Conservation (phyloP, 1,140 invertebrate species). For the Drosophila ercepeae region DNA sequence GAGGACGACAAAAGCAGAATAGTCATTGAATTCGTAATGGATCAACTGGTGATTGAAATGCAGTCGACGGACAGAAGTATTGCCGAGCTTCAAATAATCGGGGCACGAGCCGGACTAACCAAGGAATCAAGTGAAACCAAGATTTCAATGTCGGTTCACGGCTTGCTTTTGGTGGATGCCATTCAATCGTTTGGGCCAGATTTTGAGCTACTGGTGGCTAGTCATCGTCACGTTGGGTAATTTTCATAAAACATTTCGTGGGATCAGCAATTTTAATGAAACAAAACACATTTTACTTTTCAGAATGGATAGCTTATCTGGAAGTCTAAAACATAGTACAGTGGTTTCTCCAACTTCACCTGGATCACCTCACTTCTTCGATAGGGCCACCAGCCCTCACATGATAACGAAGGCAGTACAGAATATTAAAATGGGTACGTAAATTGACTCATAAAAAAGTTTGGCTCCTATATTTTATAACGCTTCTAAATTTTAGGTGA, state of each 20-base stretch:
- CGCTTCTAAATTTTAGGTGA: constrained; percentile 25
- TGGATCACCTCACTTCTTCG: constrained; percentile 86
- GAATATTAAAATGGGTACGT: constrained; percentile 73
- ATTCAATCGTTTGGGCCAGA: constrained; percentile 97
- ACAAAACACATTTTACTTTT: constrained; percentile 30
- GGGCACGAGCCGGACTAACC: constrained; percentile 91
- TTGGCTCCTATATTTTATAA: neutral
- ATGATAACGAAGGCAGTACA: constrained; percentile 74
- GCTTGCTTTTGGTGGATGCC: constrained; percentile 95
- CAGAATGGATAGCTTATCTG: constrained; percentile 96
- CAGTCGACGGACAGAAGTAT: constrained; percentile 93
- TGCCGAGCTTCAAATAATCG: constrained; percentile 95
- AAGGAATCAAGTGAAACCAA: constrained; percentile 89
- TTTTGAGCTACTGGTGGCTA: constrained; percentile 96
- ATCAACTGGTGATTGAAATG: constrained; percentile 94
- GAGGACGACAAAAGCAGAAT: constrained; percentile 86
- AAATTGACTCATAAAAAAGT: neutral
- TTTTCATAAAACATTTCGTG: neutral
- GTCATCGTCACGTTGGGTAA: constrained; percentile 95
- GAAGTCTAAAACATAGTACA: constrained; percentile 95
- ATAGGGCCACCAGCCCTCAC: constrained; percentile 83
- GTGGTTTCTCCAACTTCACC: constrained; percentile 94
- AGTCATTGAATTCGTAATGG: constrained; percentile 94
- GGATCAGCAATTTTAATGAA: neutral
- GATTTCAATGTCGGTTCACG: constrained; percentile 94